Conservation (phyloP, 2,888 invertebrate genomes). For the Cerastoderma edule region DNA sequence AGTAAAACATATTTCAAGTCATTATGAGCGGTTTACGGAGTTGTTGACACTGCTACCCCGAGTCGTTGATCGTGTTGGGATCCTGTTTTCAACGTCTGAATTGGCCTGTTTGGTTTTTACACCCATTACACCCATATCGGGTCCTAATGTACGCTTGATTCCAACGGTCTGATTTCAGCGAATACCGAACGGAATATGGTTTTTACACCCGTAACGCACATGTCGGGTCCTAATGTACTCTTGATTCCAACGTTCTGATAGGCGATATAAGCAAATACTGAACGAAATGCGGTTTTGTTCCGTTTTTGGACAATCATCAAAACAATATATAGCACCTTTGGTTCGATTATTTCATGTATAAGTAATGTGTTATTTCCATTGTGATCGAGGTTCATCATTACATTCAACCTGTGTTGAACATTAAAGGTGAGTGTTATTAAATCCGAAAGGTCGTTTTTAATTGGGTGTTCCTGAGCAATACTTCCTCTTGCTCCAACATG, state of each 20-base stretch:
- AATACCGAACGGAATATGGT: neutral
- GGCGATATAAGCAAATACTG: neutral
- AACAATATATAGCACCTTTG: too few species aligned
- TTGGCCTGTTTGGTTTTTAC: slow-evolving; percentile 16
- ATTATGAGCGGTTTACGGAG: slow-evolving; percentile 34
- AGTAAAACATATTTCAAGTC: slow-evolving; percentile 55
- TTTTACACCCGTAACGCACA: neutral
- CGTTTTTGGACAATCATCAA: too few species aligned
- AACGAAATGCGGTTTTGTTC: too few species aligned
- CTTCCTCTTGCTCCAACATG: too few species aligned
- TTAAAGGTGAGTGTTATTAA: too few species aligned
- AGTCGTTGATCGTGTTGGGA: slow-evolving; percentile 12
- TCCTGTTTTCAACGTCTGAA: slow-evolving; percentile 27
- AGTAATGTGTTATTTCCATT: too few species aligned
- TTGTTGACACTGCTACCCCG: slow-evolving; percentile 40
- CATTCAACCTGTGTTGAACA: too few species aligned
- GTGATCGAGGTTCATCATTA: too few species aligned
- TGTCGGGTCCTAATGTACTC: neutral
- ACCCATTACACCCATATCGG: too few species aligned
- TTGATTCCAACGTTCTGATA: neutral
- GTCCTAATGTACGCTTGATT: neutral
- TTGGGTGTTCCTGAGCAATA: too few species aligned
- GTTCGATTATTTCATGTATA: too few species aligned
- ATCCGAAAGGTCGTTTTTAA: too few species aligned
- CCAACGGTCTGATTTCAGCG: neutral